Percentiles rank a stretch among this genome's conserved stretches.
Evolutionary conservation across 2,113 vertebrate species (phyloP).

Genomic region (Gymnobelideus leadbeateri): DNA sequence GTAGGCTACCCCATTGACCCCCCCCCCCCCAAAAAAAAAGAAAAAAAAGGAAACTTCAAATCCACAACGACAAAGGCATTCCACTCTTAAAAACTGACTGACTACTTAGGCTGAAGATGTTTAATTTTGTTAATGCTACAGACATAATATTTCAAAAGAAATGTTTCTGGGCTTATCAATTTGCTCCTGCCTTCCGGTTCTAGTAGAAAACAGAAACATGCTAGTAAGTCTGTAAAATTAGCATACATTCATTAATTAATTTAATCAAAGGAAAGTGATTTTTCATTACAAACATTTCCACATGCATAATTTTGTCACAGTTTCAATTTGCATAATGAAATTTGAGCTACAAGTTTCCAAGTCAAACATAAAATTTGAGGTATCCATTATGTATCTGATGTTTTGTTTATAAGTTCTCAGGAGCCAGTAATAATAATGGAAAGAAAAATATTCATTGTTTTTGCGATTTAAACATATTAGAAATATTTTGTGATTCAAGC

Average conservation of each 20-base stretch:
- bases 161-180: neutral
- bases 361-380: neutral
- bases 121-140: neutral
- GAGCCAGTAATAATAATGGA: slow-evolving; percentile 15
- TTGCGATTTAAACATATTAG: too few species aligned
- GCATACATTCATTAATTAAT: slow-evolving; percentile 39
- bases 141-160: neutral
- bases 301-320: slow-evolving; percentile 47
- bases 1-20: neutral
- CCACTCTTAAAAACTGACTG: neutral
- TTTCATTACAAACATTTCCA: slow-evolving; percentile 30
- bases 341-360: slow-evolving; percentile 52
- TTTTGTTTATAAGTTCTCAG: slow-evolving; percentile 39
- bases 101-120: neutral
- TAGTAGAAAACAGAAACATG: slow-evolving; percentile 11
- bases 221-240: slow-evolving; percentile 17
- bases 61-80: neutral
- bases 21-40: too few species aligned
- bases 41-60: too few species aligned
- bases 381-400: slow-evolving; percentile 51
- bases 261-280: neutral
- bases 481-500: neutral
- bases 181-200: slow-evolving; percentile 31
- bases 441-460: neutral
- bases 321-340: slow-evolving; percentile 56